Base-by-base conservation (phyloP, 64 coral and sea anemone species). In the Catalaphyllia jardinei region DNA sequence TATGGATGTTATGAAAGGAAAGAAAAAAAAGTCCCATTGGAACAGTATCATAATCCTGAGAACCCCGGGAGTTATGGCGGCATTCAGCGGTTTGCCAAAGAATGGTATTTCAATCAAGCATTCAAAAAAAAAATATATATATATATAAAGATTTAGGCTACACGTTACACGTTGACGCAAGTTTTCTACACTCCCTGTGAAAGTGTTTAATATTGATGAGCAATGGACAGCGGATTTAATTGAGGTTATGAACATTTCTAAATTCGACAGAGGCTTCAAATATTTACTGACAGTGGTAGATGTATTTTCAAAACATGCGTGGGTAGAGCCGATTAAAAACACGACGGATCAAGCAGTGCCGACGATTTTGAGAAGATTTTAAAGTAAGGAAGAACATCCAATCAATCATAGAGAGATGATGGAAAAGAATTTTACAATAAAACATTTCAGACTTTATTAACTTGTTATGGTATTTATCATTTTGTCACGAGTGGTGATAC, bases 151-250 rank as follows among this genome's bases (percentile, higher is more conserved):
- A 61, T 30, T 82, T 82, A 31, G 27, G n/a, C 12, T 82, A 82
- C 31, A 82, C 52, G 52, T 18, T 82, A 4, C 52, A 82, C 55
- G 52, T 15, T 22, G 79, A 20, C 79, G 24, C 13, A 19, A 24
- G 13, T 82, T 61, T 61, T 22, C 79, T 25, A 82, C 79, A 17
- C n/a, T n/a, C n/a, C n/a, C n/a, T n/a, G n/a, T n/a, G n/a, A n/a
- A n/a, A n/a, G n/a, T n/a, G n/a, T n/a, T 60, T 63, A 38, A 38
- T 5, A 16, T 38, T 2, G 73, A 75, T 19, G 29, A 42, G 28
- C 73, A 75, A 39, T 75, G 73, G 73, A 6, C 29, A 0, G 54
- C 24, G 24, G 79, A 82, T 61, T 33, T 82, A 60, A n/a, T 27
- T 5, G 79, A 82, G 19, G 8, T 82, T 1, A 19, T 61, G 61